A percentile compares a stretch with the other conserved stretches of the same genome.
phyloP scores from a whole-genome alignment of 2,113 vertebrate species.

The Ochotona princeps region DNA sequence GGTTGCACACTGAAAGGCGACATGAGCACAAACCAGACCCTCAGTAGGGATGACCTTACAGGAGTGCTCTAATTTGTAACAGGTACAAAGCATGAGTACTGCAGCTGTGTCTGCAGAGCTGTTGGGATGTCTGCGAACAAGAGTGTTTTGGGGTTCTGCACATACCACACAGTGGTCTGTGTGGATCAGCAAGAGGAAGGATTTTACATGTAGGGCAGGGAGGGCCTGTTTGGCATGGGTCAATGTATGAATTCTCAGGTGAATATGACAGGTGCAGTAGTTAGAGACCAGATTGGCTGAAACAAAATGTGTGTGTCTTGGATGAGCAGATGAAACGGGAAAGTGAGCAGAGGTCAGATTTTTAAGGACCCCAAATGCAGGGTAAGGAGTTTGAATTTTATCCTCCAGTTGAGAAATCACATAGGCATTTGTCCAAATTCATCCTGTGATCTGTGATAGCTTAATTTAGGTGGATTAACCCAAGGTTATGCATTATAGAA shows the following conservation, averaged over 20 bases:
- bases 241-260: not conserved
- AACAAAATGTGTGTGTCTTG: slow-evolving; percentile 21
- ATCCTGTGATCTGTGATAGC: slow-evolving; percentile 19
- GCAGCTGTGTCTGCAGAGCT: not conserved
- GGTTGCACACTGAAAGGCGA: too few relatives aligned
- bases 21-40: too few relatives aligned
- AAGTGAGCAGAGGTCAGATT: not conserved
- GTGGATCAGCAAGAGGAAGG: not conserved
- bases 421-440: slow-evolving; percentile 52
- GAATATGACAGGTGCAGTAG: not conserved
- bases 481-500: not conserved
- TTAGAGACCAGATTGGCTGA: slow-evolving; percentile 15
- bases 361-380: not conserved
- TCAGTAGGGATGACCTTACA: too few relatives aligned
- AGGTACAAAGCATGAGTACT: too few relatives aligned
- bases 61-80: too few relatives aligned
- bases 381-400: slow-evolving; percentile 57
- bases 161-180: not conserved
- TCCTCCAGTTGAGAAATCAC: slow-evolving; percentile 46
- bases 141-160: not conserved
- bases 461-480: slow-evolving; percentile 55
- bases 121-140: not conserved
- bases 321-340: slow-evolving; percentile 17
- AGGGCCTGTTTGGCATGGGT: not conserved
- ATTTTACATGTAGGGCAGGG: not conserved